These are phyloP conservation scores for Ctenomys sociabilis DNA, from an alignment of 2,113 vertebrate genomes.

Conservation along the genomic window DNA sequence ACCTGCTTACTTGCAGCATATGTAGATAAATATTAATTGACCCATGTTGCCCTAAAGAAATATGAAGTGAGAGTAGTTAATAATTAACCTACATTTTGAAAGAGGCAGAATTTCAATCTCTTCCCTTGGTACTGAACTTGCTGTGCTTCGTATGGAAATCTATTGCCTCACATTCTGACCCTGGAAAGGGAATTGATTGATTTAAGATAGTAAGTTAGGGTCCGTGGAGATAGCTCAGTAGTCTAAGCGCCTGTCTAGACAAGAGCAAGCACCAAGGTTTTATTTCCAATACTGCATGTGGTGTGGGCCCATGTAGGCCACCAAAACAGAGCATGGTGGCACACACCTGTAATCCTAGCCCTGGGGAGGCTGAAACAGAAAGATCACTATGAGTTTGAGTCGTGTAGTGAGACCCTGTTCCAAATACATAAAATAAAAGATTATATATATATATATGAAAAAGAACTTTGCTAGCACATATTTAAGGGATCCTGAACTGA, in stretches of 20 bases:
- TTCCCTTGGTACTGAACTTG: neutral
- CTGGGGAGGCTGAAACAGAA: too few relatives aligned
- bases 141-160: neutral
- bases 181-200: neutral
- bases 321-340: too few relatives aligned
- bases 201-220: neutral
- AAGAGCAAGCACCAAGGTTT: too few relatives aligned
- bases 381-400: too few relatives aligned
- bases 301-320: too few relatives aligned
- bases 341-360: too few relatives aligned
- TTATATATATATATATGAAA: neutral
- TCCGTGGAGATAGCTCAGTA: too few relatives aligned
- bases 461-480: neutral
- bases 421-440: neutral
- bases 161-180: neutral
- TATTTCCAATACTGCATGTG: too few relatives aligned
- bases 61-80: neutral
- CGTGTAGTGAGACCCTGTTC: too few relatives aligned
- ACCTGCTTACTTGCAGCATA: neutral
- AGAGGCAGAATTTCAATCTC: neutral
- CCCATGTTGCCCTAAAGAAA: slow-evolving; percentile 8
- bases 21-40: slow-evolving; percentile 2
- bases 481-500: neutral
- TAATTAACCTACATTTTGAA: neutral
- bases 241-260: too few relatives aligned